Evolutionary conservation across 2,888 invertebrate genomes (phyloP).

Genomic region (Campopleginae sp.): DNA sequence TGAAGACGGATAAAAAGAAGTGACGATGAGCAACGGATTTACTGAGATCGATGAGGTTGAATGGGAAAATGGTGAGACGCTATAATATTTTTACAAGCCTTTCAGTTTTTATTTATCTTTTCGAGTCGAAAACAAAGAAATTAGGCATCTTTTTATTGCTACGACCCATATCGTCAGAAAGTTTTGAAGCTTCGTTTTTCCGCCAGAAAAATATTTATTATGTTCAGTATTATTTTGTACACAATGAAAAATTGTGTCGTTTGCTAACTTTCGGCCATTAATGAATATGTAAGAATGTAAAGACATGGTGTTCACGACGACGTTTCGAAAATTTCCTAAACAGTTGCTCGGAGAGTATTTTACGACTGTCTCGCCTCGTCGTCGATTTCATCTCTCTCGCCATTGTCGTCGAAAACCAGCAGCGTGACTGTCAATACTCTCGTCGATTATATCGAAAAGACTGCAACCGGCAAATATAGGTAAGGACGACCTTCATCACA

Average conservation of each 20-base stretch:
- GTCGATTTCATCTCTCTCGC: conserved; percentile 59
- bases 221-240: not conserved
- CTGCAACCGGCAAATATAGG: conserved; percentile 62
- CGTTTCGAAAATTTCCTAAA: conserved; percentile 39
- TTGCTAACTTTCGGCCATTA: not conserved
- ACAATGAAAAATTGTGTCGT: not conserved
- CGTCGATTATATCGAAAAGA: conserved; percentile 66
- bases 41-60: conserved; percentile 53
- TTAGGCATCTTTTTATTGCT: not conserved
- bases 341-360: conserved; percentile 69
- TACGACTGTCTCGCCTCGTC: conserved; percentile 67
- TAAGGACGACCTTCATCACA: conserved; percentile 28
- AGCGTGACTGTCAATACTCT: conserved; percentile 66
- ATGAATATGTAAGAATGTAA: not conserved
- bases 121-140: not conserved
- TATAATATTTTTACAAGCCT: not conserved
- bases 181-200: not conserved
- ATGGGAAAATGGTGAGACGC: conserved; percentile 54
- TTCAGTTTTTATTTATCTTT: not conserved
- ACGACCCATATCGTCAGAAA: not conserved
- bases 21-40: conserved; percentile 51
- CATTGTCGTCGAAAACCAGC: conserved; percentile 49
- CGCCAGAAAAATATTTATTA: not conserved
- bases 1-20: not conserved
- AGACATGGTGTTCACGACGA: not conserved